A percentile compares a stretch with the other conserved stretches of the same genome.
These are phyloP conservation scores for Sanderia malayensis DNA, from an alignment of 30 jellyfish, hydroid and myxozoan species.

Conservation along the genomic window DNA sequence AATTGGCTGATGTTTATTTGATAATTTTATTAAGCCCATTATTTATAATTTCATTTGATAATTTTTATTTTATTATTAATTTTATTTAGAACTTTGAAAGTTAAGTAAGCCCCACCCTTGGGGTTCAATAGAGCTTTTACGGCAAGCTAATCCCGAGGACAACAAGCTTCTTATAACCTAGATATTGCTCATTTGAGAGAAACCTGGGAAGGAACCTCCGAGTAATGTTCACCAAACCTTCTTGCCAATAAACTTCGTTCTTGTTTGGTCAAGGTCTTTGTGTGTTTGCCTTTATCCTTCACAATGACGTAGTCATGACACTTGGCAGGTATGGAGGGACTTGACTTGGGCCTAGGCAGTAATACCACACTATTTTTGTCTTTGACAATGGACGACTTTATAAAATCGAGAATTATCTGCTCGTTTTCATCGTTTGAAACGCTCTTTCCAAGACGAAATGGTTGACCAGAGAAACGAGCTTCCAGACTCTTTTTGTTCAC, in stretches of 20 bases:
- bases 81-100: too few species aligned
- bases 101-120: too few species aligned
- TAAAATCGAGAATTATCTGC: conserved; percentile 33
- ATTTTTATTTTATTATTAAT: too few species aligned
- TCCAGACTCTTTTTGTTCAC: conserved; percentile 22
- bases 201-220: not conserved
- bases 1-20: too few species aligned
- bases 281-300: conserved; percentile 30
- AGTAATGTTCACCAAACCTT: conserved; percentile 38
- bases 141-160: too few species aligned
- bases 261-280: conserved; percentile 7
- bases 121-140: too few species aligned
- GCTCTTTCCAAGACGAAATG: conserved; percentile 60
- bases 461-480: conserved; percentile 69
- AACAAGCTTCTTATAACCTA: too few species aligned
- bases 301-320: conserved; percentile 44
- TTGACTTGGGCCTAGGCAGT: conserved; percentile 61
- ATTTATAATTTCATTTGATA: too few species aligned
- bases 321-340: conserved; percentile 68
- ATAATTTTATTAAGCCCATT: too few species aligned
- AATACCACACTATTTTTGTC: conserved; percentile 25
- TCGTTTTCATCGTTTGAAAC: conserved; percentile 51
- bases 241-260: conserved; percentile 32
- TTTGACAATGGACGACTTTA: conserved; percentile 36
- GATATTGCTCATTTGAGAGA: too few species aligned